Base-by-base conservation (phyloP, 2,888 invertebrate species). In the Drosophila helvetica region DNA sequence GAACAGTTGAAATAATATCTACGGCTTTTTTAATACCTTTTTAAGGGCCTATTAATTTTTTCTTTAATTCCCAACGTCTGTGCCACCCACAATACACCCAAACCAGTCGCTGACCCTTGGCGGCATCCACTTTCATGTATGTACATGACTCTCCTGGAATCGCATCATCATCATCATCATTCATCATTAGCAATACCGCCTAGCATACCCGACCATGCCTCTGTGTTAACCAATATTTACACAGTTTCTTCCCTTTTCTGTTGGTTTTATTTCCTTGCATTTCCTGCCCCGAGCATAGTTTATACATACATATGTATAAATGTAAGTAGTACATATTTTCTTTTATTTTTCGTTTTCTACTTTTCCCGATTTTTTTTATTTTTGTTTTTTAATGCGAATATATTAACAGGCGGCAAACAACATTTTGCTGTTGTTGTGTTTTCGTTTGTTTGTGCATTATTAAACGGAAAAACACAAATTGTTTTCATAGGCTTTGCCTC, bases 371-470 rank as follows among this genome's bases (percentile, higher is more conserved):
- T 22, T 22, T 22, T 25, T 33, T 17, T 43, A 51, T n/a, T 45
- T 52, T 50, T 57, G 12, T 51, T 68, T 58, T 58, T 67, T 59
- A 62, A 65, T 70, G 71, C 47, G 61, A 52, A 68, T 79, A 68
- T 77, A 75, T 79, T 79, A 71, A 79, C 67, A 75, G 77, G 70
- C 65, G 68, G 63, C 30, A 63, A 72, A 65, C 70, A 59, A 27
- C 19, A 56, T 65, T 61, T 65, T 45, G 15, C 22, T n/a, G n/a
- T n/a, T 43, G 17, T 66, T 45, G 38, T 22, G 46, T 25, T 25
- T 38, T 43, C 51, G 42, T 43, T 70, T 30, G n/a, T 38, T 65
- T 69, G 60, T 68, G 55, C 46, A 62, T 73, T 71, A 62, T 76
- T 64, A 68, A 83, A 66, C 80, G 38, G 38, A 38, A 59, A 50